Conservation (phyloP, 2,113 vertebrate species). For the Peromyscus polionotus region DNA sequence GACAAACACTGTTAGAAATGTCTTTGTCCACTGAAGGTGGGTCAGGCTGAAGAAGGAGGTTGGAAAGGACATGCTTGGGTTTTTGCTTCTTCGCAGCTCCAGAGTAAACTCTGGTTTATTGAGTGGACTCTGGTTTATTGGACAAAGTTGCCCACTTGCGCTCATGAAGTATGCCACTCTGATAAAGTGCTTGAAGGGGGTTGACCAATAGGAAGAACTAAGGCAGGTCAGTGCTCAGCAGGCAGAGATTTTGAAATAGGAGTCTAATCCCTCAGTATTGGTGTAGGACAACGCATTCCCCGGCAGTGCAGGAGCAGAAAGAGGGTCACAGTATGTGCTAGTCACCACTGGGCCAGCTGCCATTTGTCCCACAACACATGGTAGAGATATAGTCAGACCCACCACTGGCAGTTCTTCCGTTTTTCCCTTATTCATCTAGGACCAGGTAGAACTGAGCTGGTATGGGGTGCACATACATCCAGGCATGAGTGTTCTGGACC, state of each 20-base stretch:
- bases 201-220: constrained; percentile 35
- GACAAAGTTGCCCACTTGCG: neutral
- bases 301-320: neutral
- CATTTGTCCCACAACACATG: neutral
- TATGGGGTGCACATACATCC: rapidly evolving
- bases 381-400: neutral
- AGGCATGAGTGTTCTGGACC: neutral
- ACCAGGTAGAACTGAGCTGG: neutral
- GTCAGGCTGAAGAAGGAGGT: neutral
- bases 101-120: neutral
- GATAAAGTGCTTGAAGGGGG: neutral
- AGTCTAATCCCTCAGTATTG: neutral
- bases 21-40: neutral
- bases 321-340: rapidly evolving
- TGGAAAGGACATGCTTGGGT: neutral
- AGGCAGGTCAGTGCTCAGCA: constrained; percentile 42
- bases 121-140: neutral
- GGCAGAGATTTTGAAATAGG: constrained; percentile 12
- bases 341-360: neutral
- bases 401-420: rapidly evolving
- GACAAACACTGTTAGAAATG: rapidly evolving
- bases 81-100: neutral
- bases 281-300: constrained; percentile 31
- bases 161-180: neutral
- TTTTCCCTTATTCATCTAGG: neutral